Conservation (phyloP, 2,888 invertebrate genomes). For the Mythimna impura region DNA sequence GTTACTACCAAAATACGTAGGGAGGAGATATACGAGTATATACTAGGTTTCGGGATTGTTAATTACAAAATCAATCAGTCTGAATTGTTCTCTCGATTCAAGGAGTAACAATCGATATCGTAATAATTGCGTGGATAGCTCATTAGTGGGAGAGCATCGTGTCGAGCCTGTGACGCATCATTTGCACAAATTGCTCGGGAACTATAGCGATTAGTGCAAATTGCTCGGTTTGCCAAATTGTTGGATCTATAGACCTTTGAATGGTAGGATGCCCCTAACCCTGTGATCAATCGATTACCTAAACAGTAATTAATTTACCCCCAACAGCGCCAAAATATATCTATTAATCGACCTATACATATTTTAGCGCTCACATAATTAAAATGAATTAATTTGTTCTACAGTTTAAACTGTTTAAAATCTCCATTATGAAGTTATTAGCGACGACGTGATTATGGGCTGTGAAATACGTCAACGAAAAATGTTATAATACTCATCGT, state of each 20-base stretch:
- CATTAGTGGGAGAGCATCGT: conserved; percentile 79
- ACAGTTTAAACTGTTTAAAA: conserved; percentile 33
- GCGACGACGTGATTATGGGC: conserved; percentile 23
- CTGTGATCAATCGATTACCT: conserved; percentile 40
- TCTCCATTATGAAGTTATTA: conserved; percentile 27
- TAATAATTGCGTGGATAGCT: conserved; percentile 78
- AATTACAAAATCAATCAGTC: conserved; percentile 46
- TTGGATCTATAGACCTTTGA: conserved; percentile 70
- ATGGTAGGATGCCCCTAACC: conserved; percentile 21
- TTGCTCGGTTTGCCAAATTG: conserved; percentile 82
- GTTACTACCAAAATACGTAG: background rate
- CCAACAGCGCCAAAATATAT: conserved; percentile 11
- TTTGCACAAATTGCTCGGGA: conserved; percentile 82
- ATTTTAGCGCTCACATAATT: conserved; percentile 17
- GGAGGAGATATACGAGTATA: background rate
- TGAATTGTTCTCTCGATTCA: conserved; percentile 38
- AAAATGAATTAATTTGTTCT: conserved; percentile 25
- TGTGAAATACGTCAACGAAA: conserved; percentile 27
- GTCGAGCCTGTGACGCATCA: conserved; percentile 76
- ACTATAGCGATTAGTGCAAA: conserved; percentile 85
- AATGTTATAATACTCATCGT: conserved; percentile 25
- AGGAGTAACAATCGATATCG: conserved; percentile 72
- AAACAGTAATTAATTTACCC: conserved; percentile 24
- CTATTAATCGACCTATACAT: conserved; percentile 18
- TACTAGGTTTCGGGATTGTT: conserved; percentile 12